phyloP scores from a whole-genome alignment of 2,797 vertebrate genomes.

The Phrynocephalus forsythii region DNA sequence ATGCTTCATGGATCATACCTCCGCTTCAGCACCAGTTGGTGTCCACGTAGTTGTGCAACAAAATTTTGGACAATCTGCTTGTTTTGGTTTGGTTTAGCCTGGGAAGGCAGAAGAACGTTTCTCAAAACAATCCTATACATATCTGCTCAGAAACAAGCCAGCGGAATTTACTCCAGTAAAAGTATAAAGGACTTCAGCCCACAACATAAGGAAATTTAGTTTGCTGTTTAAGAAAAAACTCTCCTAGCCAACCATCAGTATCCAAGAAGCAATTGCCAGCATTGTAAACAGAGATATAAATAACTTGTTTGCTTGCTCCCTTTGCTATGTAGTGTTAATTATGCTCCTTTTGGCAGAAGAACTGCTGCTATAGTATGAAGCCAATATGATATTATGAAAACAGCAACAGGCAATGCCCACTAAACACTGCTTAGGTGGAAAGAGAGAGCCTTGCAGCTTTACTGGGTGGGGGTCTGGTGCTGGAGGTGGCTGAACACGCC shows the following conservation, averaged over 20 bases:
- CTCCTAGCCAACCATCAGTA: neutral
- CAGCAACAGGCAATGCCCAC: neutral
- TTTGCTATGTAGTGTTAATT: conserved; percentile 21
- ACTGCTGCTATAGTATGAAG: conserved; percentile 19
- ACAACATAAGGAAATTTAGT: neutral
- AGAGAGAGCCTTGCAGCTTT: neutral
- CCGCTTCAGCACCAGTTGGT: too few relatives aligned
- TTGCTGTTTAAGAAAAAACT: neutral
- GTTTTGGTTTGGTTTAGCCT: neutral
- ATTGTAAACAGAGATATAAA: conserved; percentile 37
- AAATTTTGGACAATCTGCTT: neutral
- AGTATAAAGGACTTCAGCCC: neutral
- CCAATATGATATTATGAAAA: neutral
- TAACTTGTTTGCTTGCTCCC: conserved; percentile 16
- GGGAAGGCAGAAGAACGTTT: neutral
- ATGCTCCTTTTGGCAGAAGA: conserved; percentile 27
- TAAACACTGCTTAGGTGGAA: neutral
- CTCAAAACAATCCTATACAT: neutral
- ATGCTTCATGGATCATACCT: too few relatives aligned
- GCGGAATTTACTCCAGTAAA: neutral
- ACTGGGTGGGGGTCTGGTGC: neutral
- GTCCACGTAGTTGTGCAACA: too few relatives aligned
- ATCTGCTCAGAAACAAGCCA: neutral
- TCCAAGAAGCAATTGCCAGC: neutral
- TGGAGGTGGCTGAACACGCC: neutral